phyloP scores from a whole-genome alignment of 2,888 invertebrate genomes.

The Schizotus pectinicornis region DNA sequence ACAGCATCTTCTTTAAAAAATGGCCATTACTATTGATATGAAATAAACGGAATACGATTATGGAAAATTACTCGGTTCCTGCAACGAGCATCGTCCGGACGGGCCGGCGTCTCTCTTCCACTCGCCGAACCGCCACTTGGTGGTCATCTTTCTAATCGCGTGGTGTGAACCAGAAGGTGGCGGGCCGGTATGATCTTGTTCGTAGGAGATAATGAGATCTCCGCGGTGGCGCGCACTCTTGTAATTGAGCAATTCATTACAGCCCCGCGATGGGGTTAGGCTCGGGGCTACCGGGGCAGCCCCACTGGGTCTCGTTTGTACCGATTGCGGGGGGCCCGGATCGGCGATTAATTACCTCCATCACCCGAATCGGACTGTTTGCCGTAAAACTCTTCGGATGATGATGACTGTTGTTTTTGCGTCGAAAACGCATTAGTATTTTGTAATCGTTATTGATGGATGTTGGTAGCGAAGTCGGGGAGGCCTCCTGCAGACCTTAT shows the following conservation, averaged over 20 bases:
- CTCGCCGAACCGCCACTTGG: neutral
- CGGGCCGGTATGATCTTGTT: constrained; percentile 41
- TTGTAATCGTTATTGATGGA: constrained; percentile 56
- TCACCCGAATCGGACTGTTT: constrained; percentile 21
- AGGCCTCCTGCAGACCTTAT: constrained; percentile 55
- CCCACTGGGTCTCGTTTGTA: constrained; percentile 49
- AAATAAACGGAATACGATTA: constrained; percentile 38
- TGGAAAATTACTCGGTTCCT: constrained; percentile 20
- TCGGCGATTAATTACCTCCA: constrained; percentile 26
- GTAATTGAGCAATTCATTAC: constrained; percentile 53
- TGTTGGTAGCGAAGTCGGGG: constrained; percentile 53
- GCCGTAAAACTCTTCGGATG: constrained; percentile 3
- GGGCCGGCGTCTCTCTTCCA: neutral
- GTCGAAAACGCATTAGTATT: constrained; percentile 50
- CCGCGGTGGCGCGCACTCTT: constrained; percentile 49
- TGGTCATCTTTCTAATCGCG: constrained; percentile 7
- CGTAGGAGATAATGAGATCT: constrained; percentile 49
- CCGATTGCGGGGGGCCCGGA: constrained; percentile 45
- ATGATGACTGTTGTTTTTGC: constrained; percentile 43
- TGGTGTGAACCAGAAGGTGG: constrained; percentile 26
- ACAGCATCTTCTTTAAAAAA: constrained; percentile 30
- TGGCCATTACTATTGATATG: constrained; percentile 36
- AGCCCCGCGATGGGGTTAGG: constrained; percentile 45
- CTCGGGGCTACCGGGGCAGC: constrained; percentile 47
- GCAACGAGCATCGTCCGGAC: neutral